Base-by-base conservation (phyloP, 2,888 invertebrate species). In the Crioceris asparagi region DNA sequence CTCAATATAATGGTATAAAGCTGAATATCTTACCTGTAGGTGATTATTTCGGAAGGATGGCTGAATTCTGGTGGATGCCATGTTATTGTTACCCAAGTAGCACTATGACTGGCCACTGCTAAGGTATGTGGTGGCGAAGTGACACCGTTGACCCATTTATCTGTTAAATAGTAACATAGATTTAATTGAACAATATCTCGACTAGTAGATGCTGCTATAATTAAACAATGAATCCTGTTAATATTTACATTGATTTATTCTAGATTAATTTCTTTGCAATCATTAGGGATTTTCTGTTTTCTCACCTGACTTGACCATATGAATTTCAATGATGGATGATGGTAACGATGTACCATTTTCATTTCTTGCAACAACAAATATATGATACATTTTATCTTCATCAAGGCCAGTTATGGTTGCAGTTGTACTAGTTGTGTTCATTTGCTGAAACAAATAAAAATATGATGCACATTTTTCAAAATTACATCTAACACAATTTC, bases 41-140 rank as follows among this genome's bases (percentile, higher is more conserved):
- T 70, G 38, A 87, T 75, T 54, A 76, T 75, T 60, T 86, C 85
- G 35, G 83, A 77, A 0, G 84, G 84, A 57, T 81, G 79, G 25
- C 83, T 79, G 64, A 82, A 82, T 64, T 83, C 81, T 3, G 88
- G 87, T 3, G 86, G 85, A 54, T 86, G 83, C 88, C 88, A 88
- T 8, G 78, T 72, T 36, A 88, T 71, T 1, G 83, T 78, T 32
- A 87, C 77, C 76, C 80, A 85, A 3, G 84, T 84, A 31, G 86
- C 85, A 32, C 83, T 83, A 58, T 84, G 85, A 5, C 79, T 75
- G 0, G 83, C 75, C 17, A 87, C 79, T 1, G 82, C 74, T 31
- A 88, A 64, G 1, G 83, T 79, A 61, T 86, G 86, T 0, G 87
- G 87, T 0, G 85, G 83, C 0, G 86, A 85, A 4, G 84, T 79